Evolutionary conservation across 2,113 vertebrate species (phyloP).

Genomic region (Grantiella picta): DNA sequence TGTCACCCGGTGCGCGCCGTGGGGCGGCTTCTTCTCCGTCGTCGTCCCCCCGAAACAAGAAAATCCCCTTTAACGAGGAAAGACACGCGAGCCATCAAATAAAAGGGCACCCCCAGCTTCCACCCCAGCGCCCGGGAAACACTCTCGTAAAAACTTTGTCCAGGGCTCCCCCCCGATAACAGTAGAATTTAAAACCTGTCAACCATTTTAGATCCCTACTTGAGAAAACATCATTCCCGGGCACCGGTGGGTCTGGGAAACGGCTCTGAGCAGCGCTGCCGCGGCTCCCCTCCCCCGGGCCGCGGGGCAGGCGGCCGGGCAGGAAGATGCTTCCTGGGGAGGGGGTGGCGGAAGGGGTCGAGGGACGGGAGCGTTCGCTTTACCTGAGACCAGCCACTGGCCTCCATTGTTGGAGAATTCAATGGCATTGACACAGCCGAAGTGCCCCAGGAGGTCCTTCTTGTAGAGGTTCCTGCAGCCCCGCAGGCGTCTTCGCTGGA

Average conservation of each 20-base stretch:
- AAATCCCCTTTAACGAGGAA: neutral
- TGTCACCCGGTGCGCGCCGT: neutral
- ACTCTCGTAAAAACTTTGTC: slow-evolving; percentile 44
- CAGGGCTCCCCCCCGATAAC: neutral
- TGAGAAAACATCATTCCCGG: slow-evolving; percentile 9
- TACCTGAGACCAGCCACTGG: slow-evolving; percentile 97
- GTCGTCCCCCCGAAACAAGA: neutral
- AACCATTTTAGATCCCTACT: slow-evolving; percentile 75
- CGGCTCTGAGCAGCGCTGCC: slow-evolving; percentile 8
- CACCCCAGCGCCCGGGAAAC: neutral
- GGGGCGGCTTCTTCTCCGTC: neutral
- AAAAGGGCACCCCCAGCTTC: neutral
- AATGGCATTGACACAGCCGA: slow-evolving; percentile 98
- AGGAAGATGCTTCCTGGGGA: neutral
- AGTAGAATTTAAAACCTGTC: slow-evolving; percentile 70
- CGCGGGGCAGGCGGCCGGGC: neutral
- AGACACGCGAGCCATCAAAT: neutral
- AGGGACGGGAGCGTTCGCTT: slow-evolving; percentile 51
- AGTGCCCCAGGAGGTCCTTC: slow-evolving; percentile 95
- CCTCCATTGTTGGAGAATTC: slow-evolving; percentile 99
- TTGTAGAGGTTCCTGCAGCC: slow-evolving; percentile 94
- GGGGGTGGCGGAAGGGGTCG: neutral
- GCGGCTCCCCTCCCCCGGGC: slow-evolving; percentile 30
- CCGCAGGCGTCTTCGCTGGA: slow-evolving; percentile 89
- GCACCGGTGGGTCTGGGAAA: neutral